These are phyloP conservation scores for Mellilla xanthometata DNA, from an alignment of 2,888 invertebrate genomes.

Conservation along the genomic window DNA sequence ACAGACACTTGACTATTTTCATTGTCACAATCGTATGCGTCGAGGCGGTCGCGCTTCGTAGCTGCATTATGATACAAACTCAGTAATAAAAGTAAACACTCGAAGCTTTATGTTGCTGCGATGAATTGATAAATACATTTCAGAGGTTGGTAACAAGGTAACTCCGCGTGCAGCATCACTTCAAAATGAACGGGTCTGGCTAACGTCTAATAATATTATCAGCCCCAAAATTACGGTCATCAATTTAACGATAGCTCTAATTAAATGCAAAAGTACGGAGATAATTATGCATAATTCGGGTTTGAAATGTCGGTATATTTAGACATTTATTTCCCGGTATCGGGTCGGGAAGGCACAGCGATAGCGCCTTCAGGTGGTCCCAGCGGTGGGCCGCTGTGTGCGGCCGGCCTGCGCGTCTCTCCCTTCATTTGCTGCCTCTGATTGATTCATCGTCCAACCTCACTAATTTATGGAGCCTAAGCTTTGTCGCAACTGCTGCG, in stretches of 20 bases:
- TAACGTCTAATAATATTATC: constrained; percentile 6
- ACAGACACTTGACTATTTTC: constrained; percentile 70
- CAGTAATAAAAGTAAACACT: constrained; percentile 43
- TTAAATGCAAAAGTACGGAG: constrained; percentile 9
- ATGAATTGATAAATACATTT: constrained; percentile 36
- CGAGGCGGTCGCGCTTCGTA: constrained; percentile 41
- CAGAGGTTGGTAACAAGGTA: constrained; percentile 18
- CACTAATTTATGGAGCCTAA: constrained; percentile 68
- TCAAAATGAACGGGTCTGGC: neutral
- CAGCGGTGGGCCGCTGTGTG: constrained; percentile 56
- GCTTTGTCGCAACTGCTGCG: constrained; percentile 57
- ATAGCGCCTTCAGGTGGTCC: constrained; percentile 36
- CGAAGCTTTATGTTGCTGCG: constrained; percentile 20
- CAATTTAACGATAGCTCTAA: constrained; percentile 2
- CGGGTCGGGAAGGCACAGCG: neutral
- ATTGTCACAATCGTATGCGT: constrained; percentile 65
- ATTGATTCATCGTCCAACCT: constrained; percentile 74
- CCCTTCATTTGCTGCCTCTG: constrained; percentile 61
- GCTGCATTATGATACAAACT: constrained; percentile 48
- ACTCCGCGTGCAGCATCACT: neutral
- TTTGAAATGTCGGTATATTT: constrained; percentile 10
- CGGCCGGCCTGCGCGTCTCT: constrained; percentile 47
- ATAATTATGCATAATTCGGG: constrained; percentile 14
- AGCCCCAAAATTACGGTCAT: constrained; percentile 4
- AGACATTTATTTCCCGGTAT: constrained; percentile 20